Base-by-base conservation (phyloP, 2,797 vertebrate genomes). In the Gadopsis marmoratus region DNA sequence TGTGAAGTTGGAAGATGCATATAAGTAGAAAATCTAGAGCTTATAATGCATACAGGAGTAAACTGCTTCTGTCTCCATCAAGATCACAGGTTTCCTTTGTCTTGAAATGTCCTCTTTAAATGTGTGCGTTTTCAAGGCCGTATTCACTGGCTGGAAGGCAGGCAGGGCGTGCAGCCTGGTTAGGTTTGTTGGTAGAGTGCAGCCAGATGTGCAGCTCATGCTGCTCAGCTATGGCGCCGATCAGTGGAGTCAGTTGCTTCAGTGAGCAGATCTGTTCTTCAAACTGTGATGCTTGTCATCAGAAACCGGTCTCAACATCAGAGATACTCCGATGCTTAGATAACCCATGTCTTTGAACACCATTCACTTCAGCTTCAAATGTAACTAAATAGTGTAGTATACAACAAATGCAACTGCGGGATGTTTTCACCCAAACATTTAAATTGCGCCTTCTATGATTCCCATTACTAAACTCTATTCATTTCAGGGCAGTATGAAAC, bases 181-280 rank as follows among this genome's bases (percentile, higher is more conserved):
- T 76, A 50, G 71, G 45, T 58, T 56, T 60, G 70, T 50, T 79
- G 71, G 61, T 56, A 33, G 64, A 73, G 23, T 58, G 77, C 76
- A 65, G 68, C 62, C 81, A 56, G 69, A 81, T 74, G 53, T 61
- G 51, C 33, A 13, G 62, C 74, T 73, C 63, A 11, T 13, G 71
- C 67, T 85, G 85, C 72, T 87, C 76, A 16, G 19, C 88, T 71
- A 8, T 41, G 23, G 77, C n/a, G 6, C 21, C 2, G 65, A 85
- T 90, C 89, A 68, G 89, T 89, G 65, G 53, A 51, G 72, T 83
- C 61, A 68, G 59, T 33, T 19, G 76, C 79, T 59, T 54, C 86
- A 60, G 65, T 60, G 71, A 88, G 79, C 76, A 71, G 50, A 85
- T 86, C 67, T 73, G 48, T 69, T 61, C 71, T 54, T 81, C 79